Conservation (phyloP, 1,140 invertebrate genomes). For the Papilio polyxenes region DNA sequence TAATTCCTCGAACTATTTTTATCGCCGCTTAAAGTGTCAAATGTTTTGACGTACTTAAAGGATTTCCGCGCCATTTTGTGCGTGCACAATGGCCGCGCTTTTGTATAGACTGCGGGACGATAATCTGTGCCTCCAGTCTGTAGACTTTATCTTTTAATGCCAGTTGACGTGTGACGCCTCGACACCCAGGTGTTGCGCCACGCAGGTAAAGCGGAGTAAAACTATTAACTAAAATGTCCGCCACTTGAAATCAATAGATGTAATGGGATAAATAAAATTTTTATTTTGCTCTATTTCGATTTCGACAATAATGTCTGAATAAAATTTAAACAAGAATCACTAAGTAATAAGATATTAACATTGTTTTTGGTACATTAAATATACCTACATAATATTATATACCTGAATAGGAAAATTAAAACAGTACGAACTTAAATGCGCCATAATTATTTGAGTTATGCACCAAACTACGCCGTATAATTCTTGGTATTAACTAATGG, state of each 20-base stretch:
- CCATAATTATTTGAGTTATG: neutral
- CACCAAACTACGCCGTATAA: neutral
- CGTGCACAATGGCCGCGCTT: conserved; percentile 8
- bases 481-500: neutral
- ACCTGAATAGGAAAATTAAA: too few species aligned
- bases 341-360: too few species aligned
- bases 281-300: too few species aligned
- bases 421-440: too few species aligned
- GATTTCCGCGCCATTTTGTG: conserved; percentile 38
- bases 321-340: too few species aligned
- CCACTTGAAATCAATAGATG: too few species aligned
- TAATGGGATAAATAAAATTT: neutral
- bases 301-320: too few species aligned
- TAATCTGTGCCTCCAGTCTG: conserved; percentile 2
- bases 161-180: conserved; percentile 14
- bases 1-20: conserved; percentile 10
- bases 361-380: too few species aligned
- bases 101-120: neutral
- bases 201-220: neutral
- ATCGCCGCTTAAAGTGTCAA: conserved; percentile 43
- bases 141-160: conserved; percentile 20
- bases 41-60: conserved; percentile 52
- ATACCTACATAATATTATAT: too few species aligned
- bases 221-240: neutral
- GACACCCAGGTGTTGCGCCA: neutral